A percentile compares a stretch with the other conserved stretches of the same genome.
Conservation (phyloP, 2,888 invertebrate genomes). For the Abrostola tripartita region DNA sequence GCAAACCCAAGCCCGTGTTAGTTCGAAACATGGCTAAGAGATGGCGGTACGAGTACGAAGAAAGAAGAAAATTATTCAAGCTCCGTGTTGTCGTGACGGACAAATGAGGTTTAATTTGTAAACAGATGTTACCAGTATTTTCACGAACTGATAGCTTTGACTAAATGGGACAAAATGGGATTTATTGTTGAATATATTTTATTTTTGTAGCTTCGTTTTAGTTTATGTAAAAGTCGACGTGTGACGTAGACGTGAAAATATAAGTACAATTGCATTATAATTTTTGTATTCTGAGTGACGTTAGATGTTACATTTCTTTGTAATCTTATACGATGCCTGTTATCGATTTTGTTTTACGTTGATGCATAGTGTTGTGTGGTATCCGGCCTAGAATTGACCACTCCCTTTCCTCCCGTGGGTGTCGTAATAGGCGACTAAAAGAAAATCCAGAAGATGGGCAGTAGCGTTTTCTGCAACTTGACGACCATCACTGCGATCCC, state of each 20-base stretch:
- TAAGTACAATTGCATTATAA: too few species aligned
- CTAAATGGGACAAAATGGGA: constrained; percentile 6
- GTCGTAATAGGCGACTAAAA: too few species aligned
- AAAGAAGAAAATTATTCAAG: constrained; percentile 4
- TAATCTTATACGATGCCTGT: not conserved
- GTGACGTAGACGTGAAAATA: too few species aligned
- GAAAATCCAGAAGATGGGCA: too few species aligned
- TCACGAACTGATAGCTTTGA: constrained; percentile 12
- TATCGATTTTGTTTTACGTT: too few species aligned
- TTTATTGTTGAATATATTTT: constrained; percentile 10
- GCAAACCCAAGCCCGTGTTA: constrained; percentile 24
- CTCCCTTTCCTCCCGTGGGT: too few species aligned
- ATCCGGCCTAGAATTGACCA: too few species aligned
- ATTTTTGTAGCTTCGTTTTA: not conserved
- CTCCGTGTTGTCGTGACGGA: not conserved
- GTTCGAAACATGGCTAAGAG: constrained; percentile 21
- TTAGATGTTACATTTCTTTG: too few species aligned
- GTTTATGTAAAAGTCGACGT: not conserved
- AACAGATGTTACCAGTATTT: constrained; percentile 32
- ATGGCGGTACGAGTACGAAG: constrained; percentile 33
- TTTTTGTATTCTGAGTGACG: too few species aligned
- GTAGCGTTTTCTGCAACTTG: too few species aligned
- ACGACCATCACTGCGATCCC: too few species aligned
- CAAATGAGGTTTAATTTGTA: constrained; percentile 25
- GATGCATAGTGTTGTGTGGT: too few species aligned